A percentile compares a stretch with the other conserved stretches of the same genome.
Conservation (phyloP, 2,888 invertebrate species). For the Dasypolia templi region DNA sequence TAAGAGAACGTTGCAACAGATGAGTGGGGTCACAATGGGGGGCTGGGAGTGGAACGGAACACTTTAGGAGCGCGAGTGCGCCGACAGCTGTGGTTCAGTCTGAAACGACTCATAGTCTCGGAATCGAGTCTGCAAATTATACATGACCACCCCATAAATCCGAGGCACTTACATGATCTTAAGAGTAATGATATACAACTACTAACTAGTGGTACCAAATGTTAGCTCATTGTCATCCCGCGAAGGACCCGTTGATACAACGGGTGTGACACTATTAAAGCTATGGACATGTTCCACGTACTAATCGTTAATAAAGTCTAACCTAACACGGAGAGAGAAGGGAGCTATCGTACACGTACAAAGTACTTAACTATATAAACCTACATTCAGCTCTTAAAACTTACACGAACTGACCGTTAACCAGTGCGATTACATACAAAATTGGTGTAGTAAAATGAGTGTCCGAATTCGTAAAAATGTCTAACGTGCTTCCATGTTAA, state of each 20-base stretch:
- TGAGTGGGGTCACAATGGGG: constrained; percentile 37
- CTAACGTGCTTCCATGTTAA: constrained; percentile 85
- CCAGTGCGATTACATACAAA: constrained; percentile 88
- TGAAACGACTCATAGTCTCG: constrained; percentile 57
- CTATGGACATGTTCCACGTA: constrained; percentile 90
- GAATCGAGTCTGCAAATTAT: constrained; percentile 76
- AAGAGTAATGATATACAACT: constrained; percentile 89
- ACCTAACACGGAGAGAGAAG: constrained; percentile 88
- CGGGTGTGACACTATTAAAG: constrained; percentile 89
- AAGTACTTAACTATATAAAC: constrained; percentile 85
- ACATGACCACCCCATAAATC: constrained; percentile 86
- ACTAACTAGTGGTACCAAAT: constrained; percentile 87
- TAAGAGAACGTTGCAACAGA: constrained; percentile 57
- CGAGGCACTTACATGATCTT: constrained; percentile 90
- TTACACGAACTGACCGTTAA: constrained; percentile 85
- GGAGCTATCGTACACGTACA: constrained; percentile 87
- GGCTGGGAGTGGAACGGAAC: constrained; percentile 43
- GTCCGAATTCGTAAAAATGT: constrained; percentile 84
- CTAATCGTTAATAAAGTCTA: constrained; percentile 85
- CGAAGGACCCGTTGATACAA: constrained; percentile 89
- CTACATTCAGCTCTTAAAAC: constrained; percentile 87
- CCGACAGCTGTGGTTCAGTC: constrained; percentile 51
- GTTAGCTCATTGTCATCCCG: constrained; percentile 85
- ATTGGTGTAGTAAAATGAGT: constrained; percentile 87
- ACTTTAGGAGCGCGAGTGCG: constrained; percentile 35